Base-by-base conservation (phyloP, 2,888 invertebrate genomes). In the Leistus spinibarbis region DNA sequence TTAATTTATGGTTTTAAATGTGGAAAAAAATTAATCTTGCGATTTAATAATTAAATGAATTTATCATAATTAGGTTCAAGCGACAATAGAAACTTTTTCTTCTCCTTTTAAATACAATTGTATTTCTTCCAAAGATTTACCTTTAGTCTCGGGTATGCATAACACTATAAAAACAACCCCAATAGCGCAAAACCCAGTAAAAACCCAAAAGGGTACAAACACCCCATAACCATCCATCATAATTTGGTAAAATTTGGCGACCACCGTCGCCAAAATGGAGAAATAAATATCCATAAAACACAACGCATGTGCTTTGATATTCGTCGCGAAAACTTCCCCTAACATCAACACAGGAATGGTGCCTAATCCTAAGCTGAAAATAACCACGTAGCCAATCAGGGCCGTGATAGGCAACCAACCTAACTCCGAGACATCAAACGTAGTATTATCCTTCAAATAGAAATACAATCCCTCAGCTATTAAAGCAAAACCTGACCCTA, bases 111-210 rank as follows among this genome's bases (percentile, higher is more conserved):
- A 85, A 71, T 89, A 88, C 20, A 89, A 88, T 81, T 92, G 92
- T 80, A 92, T 92, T 81, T 90, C 89, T 67, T 91, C 88, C 81
- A 92, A 88, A 1, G 91, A 91, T 80, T 91, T 92, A 73, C 91
- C 91, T 82, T 91, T 92, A 1, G 92, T 92, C 84, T 92, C 92
- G 0, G 92, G 92, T 17, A 92, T 88, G 78, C 88, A 84, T 20
- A 88, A 82, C 68, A 88, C 79, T 80, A 91, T 90, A 83, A 90
- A 91, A 77, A 89, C 83, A 67, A 91, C 84, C 0, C 91, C 91
- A 71, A 90, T 75, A 22, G 90, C 82, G 13, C 90, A 90, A 81
- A 88, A 90, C 16, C 86, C 81, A 0, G 89, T 86, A 83, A 91
- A 92, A 79, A 89, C 89, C 85, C 89, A 90, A 83, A 92, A 92